Percentiles rank a stretch among this genome's conserved stretches.
Conservation (phyloP, 2,797 vertebrate species). For the Syngnathus rostellatus region DNA sequence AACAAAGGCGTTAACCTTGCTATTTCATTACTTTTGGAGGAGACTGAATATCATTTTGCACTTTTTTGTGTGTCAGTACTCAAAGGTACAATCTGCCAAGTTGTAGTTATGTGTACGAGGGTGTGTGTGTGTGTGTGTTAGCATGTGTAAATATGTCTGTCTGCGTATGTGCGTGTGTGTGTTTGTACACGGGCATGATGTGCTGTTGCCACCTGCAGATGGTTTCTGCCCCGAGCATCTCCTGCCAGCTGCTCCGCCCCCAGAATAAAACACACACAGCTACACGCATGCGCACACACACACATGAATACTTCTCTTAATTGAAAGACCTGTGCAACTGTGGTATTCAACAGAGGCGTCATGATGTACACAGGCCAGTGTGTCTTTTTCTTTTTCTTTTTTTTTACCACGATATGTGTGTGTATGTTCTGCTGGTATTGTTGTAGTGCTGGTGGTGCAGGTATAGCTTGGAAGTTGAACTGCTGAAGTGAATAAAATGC, state of each 20-base stretch:
- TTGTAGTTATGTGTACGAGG: conserved; percentile 16
- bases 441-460: neutral
- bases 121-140: conserved; percentile 14
- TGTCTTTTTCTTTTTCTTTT: neutral
- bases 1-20: no score
- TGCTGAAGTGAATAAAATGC: neutral
- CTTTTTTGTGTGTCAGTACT: conserved; percentile 4
- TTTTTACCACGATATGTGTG: neutral
- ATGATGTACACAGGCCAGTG: conserved; percentile 53
- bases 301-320: conserved; percentile 83
- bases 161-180: conserved; percentile 8
- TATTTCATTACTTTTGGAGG: no score
- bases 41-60: conserved; percentile 11
- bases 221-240: conserved; percentile 89
- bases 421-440: neutral
- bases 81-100: no score
- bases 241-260: conserved; percentile 93
- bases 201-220: conserved; percentile 78
- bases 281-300: conserved; percentile 60
- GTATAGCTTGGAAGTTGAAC: neutral
- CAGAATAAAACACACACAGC: conserved; percentile 66
- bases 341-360: conserved; percentile 75
- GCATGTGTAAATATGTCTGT: conserved; percentile 23
- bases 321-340: conserved; percentile 90
- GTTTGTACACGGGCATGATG: conserved; percentile 11